Evolutionary conservation across 2,797 vertebrate genomes (phyloP).

Genomic region (Falco columbarius): DNA sequence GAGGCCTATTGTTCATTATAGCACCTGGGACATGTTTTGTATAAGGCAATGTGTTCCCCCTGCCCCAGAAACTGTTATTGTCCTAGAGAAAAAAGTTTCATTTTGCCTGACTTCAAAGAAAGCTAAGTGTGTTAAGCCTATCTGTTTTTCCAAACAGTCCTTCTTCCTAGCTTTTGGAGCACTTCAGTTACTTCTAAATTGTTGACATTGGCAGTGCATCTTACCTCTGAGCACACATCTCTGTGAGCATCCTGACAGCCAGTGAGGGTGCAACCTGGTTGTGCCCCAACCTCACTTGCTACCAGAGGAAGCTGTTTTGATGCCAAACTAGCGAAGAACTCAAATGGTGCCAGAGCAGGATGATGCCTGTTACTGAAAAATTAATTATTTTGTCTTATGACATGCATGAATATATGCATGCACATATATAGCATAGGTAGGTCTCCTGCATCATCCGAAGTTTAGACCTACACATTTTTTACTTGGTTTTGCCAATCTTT

Average conservation of each 20-base stretch:
- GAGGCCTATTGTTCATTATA: neutral
- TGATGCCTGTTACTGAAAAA: neutral
- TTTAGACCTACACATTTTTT: neutral
- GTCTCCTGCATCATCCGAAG: neutral
- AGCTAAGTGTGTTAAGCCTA: neutral
- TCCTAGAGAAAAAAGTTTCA: neutral
- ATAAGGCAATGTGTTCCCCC: neutral
- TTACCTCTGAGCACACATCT: neutral
- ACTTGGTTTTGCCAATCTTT: neutral
- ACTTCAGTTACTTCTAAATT: neutral
- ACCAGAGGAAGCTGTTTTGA: neutral
- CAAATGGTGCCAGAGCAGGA: neutral
- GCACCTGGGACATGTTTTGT: neutral
- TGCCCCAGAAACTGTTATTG: neutral
- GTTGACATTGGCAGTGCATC: neutral
- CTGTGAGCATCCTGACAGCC: neutral
- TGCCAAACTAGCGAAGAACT: neutral
- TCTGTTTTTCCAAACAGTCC: neutral
- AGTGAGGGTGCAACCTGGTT: neutral
- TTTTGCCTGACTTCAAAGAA: neutral
- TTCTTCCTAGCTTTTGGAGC: neutral
- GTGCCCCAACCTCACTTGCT: neutral
- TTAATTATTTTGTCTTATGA: neutral
- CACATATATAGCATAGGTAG: neutral
- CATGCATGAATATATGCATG: neutral